Evolutionary conservation across 1,140 invertebrate species (phyloP), one percentile per base, ranked within the genome.

Genomic region (Lysiphlebus fabarum): DNA sequence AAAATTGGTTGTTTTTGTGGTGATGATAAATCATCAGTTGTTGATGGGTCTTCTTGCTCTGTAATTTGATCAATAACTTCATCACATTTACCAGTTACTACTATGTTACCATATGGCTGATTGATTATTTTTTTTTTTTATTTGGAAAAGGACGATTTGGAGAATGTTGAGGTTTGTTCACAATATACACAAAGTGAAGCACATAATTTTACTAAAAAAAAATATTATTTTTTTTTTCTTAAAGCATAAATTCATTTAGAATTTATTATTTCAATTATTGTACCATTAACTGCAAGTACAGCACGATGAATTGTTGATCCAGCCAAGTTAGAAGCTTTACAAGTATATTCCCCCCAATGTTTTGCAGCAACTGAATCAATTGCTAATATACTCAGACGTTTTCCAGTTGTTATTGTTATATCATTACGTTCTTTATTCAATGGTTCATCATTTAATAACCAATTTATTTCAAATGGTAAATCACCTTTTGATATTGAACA

Each of bases 271-370:
- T 26, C 17, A 26, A 4, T 26, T 38, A 57, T 45, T 64, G 70
- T 86, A 92, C 90, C 90, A 78, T 92, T 88, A 55, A 93, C 89
- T 68, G 85, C 81, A 65, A 92, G 75, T 50, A 81, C 74, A 26
- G 88, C 86, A 10, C 87, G 85, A 70, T 87, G 86, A 60, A 83
- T 84, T 36, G 83, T 83, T 14, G 81, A 83, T 48, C 88, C 88
- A 41, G 87, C 89, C 45, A 75, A 77, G 75, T 94, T 95, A 64
- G 83, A 86, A 14, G 90, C 92, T 17, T 83, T 82, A 69, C 90
- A 91, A 26, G 87, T 90, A 67, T 90, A 91, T 71, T 90, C 89
- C 42, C 90, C 90, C 63, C 84, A 85, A 75, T 90, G 86, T 59
- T 83, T 81, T 57, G 87, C 85, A 69, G 84, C 84, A 5, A 89